These are phyloP conservation scores for Acanthosepion pharaonis DNA, from an alignment of 2,888 invertebrate genomes.

Conservation along the genomic window DNA sequence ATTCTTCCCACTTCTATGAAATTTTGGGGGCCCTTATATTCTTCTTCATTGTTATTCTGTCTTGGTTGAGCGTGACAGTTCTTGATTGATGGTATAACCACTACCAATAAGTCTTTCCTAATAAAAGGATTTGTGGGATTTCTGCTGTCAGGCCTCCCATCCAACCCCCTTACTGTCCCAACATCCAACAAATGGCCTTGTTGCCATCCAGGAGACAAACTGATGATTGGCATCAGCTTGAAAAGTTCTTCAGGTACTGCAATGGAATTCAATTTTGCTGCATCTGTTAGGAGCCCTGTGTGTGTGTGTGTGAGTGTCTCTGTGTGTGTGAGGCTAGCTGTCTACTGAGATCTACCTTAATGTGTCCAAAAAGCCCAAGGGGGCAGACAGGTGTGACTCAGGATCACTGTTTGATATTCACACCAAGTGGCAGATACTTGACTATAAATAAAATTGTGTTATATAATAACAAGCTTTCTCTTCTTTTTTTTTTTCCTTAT, in stretches of 20 bases:
- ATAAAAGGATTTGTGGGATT: not conserved
- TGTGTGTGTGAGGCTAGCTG: conserved; percentile 40
- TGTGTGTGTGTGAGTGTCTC: conserved; percentile 21
- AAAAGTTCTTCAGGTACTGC: not conserved
- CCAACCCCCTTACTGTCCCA: not conserved
- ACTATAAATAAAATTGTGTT: conserved; percentile 47
- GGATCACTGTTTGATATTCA: conserved; percentile 38
- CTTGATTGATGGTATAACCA: conserved; percentile 33
- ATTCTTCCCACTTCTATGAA: too few relatives aligned
- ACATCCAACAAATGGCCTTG: not conserved
- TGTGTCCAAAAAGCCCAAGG: not conserved
- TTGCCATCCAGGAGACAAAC: not conserved
- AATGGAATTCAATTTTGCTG: conserved; percentile 12
- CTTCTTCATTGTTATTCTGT: not conserved
- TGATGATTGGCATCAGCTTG: not conserved
- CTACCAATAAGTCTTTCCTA: not conserved
- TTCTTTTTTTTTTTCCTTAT: conserved; percentile 24
- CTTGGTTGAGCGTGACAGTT: not conserved
- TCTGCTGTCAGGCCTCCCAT: not conserved
- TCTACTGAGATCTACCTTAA: not conserved
- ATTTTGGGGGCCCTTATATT: too few relatives aligned
- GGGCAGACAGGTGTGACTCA: not conserved
- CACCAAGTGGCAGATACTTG: conserved; percentile 42
- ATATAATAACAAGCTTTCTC: not conserved
- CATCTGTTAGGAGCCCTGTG: not conserved